Conservation (phyloP, 2,888 invertebrate genomes). For the Crocallis elinguaria region DNA sequence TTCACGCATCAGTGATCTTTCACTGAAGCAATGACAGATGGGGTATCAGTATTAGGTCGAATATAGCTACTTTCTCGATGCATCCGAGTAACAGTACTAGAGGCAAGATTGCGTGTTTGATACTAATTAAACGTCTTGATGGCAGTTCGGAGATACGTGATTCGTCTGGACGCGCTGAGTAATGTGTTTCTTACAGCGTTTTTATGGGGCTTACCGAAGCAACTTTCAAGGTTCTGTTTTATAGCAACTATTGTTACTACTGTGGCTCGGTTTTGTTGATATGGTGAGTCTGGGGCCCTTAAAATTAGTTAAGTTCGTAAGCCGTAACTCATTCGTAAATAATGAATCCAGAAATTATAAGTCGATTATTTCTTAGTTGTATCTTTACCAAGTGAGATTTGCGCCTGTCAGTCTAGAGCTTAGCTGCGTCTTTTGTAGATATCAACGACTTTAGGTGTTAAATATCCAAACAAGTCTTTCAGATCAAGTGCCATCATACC, state of each 20-base stretch:
- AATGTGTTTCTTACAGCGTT: conserved; percentile 58
- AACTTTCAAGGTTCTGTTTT: conserved; percentile 40
- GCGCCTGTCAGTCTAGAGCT: no score
- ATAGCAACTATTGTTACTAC: not conserved
- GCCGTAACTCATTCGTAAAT: no score
- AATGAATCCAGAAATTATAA: no score
- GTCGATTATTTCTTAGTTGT: no score
- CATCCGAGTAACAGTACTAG: conserved; percentile 60
- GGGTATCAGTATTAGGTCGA: not conserved
- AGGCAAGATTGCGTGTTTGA: conserved; percentile 74
- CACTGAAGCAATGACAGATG: conserved; percentile 2
- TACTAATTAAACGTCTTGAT: conserved; percentile 77
- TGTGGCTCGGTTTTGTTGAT: conserved; percentile 13
- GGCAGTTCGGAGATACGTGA: conserved; percentile 60
- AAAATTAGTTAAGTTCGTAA: conserved; percentile 8
- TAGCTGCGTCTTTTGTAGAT: no score
- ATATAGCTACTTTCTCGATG: not conserved
- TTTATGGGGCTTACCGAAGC: conserved; percentile 46
- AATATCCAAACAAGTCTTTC: no score
- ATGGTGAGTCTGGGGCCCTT: conserved; percentile 12
- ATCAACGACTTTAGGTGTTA: no score
- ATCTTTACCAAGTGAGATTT: no score
- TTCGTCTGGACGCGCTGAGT: conserved; percentile 64
- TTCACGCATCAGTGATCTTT: not conserved
- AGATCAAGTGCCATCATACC: no score